Base-by-base conservation (phyloP, 92 coral and sea anemone species). In the Nematostella vectensis region DNA sequence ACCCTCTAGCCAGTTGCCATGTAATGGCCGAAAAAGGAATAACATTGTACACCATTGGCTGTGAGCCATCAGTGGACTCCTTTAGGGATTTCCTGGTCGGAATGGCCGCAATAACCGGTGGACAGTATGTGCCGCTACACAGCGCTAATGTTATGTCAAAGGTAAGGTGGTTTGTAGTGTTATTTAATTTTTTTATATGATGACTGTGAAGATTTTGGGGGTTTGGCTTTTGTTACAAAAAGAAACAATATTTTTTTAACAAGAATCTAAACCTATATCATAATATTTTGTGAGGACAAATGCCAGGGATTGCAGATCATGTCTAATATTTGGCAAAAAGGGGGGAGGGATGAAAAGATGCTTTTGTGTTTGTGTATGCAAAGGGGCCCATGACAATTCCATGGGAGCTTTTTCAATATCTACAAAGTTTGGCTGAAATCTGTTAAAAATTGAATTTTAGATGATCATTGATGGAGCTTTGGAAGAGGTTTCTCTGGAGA, bases 31-130 rank as follows among this genome's bases (percentile, higher is more conserved):
- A 69, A 28, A 67, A 58, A 25, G 98, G 98, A 30, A 81, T 91
- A 20, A 78, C 78, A 10, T 63, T 91, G 58, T 91, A 91, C 75
- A 84, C 78, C 60, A 88, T 86, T 48, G 98, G 98, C 15, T 91
- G 98, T 71, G 96, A 91, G 47, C 96, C 98, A 0, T 49, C 58
- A 44, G 75, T 91, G 18, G 25, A 58, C 22, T 15, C 31, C 3
- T 82, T 82, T 68, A 74, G 72, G 61, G 98, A 81, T 54, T 86
- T 86, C 61, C 78, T 74, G 20, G 68, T 80, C 65, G 98, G 82
- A 1, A 57, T 91, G 50, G 85, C 85, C 4, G 79, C 60, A 43
- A 86, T 78, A 11, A 91, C 98, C 16, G 98, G 98, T 13, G 98
- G 98, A 3, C 98, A 91, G 52, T 91, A 91, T 74, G 81, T 91